Evolutionary conservation across 2,797 vertebrate species (phyloP), one percentile per base, ranked within the genome.

Genomic region (Enteromius fasciolatus): DNA sequence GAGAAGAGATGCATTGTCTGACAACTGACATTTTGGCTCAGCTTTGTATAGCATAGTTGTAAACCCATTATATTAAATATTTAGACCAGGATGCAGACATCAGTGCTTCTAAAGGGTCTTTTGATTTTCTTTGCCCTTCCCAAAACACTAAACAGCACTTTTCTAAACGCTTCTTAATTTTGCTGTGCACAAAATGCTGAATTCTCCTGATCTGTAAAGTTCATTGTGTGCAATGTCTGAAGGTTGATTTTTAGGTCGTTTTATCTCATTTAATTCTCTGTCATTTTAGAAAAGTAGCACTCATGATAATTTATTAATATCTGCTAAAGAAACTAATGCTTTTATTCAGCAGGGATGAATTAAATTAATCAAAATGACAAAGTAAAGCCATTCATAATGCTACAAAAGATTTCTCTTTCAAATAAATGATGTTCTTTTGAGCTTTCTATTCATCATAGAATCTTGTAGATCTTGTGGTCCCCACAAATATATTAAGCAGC

Each of bases 11-110:
- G 23, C 57, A 52, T 74, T 67, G 74, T 31, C 17, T 76, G 67
- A 39, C 66, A 41, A 41, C 14, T 41, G 46, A 41, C 46, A 81
- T 74, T 74, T 64, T 74, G 57, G 10, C 57, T 70, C 23, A 3
- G 52, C 18, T 72, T 61, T 77, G 59, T 48, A 48, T 48, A 12
- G 76, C 41, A 33, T 64, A 28, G 61, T 57, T 82, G 48, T 41
- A 39, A 79, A 54, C 20, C 64, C 25, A 31, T 73, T 41, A 44
- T 31, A 67, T 75, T 66, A 75, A 54, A 67, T 39, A 66, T 81
- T 52, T 68, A 31, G 36, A 75, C 67, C 20, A 4, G 4, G 39
- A 63, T 33, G 67, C 67, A 41, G 67, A 31, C 68, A 72, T 50
- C 12, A 10, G n/a, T 5, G 50, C 52, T n/a, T n/a, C n/a, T 76